Evolutionary conservation across 2,888 invertebrate species (phyloP).

Genomic region (Tenthredo distinguenda): DNA sequence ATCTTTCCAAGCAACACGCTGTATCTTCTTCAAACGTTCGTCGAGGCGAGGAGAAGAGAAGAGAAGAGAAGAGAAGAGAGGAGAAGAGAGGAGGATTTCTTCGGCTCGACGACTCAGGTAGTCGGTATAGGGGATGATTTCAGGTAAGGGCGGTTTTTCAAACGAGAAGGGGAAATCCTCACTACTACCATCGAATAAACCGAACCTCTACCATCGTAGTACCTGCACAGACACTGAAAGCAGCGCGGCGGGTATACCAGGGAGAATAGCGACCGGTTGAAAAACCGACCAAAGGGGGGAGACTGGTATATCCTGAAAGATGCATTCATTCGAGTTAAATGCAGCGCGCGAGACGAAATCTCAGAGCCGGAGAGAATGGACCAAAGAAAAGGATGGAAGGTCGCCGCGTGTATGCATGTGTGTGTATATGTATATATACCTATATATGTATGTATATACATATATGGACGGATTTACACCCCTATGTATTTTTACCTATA

Average conservation of each 20-base stretch:
- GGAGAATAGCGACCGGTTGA: slow-evolving; percentile 73
- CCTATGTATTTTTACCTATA: background rate
- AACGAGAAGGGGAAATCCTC: slow-evolving; percentile 59
- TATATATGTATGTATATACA: background rate
- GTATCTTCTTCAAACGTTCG: slow-evolving; percentile 40
- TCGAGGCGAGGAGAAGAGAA: background rate
- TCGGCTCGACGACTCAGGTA: slow-evolving; percentile 35
- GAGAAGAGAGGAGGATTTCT: background rate
- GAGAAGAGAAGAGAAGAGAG: background rate
- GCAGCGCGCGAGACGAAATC: slow-evolving; percentile 65
- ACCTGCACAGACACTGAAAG: slow-evolving; percentile 56
- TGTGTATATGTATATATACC: background rate
- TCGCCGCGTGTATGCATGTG: background rate
- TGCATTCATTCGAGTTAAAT: slow-evolving; percentile 74
- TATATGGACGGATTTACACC: background rate
- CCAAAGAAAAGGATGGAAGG: slow-evolving; percentile 38
- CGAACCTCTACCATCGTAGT: slow-evolving; percentile 2
- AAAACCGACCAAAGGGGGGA: slow-evolving; percentile 72
- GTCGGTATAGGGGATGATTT: slow-evolving; percentile 72
- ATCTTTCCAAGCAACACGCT: slow-evolving; percentile 9
- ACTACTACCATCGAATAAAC: slow-evolving; percentile 52
- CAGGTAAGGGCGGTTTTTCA: slow-evolving; percentile 75
- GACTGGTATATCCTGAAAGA: slow-evolving; percentile 75
- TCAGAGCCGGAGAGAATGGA: slow-evolving; percentile 50
- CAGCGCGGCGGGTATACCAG: slow-evolving; percentile 49